These are phyloP conservation scores for Drosophila mercatorum DNA, from an alignment of 2,888 invertebrate species.

Conservation along the genomic window DNA sequence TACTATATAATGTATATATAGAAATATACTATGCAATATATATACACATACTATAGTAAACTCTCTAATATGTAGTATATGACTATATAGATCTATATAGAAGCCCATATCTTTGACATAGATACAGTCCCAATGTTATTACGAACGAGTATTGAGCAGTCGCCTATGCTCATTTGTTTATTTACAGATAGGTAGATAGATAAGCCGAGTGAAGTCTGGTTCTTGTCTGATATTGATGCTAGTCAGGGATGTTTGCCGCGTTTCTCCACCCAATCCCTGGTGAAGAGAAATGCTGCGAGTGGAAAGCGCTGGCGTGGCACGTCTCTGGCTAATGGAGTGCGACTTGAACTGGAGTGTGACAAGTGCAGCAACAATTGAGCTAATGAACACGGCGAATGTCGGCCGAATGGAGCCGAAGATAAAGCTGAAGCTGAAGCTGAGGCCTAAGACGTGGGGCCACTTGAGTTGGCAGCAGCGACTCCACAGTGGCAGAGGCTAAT, in stretches of 20 bases:
- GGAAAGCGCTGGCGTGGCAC: slow-evolving; percentile 59
- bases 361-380: slow-evolving; percentile 36
- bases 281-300: slow-evolving; percentile 5
- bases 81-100: too few species aligned
- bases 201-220: neutral
- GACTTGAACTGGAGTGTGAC: slow-evolving; percentile 60
- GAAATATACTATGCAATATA: too few species aligned
- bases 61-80: too few species aligned
- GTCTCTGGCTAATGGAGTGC: slow-evolving; percentile 62
- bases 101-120: too few species aligned
- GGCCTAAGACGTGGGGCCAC: slow-evolving; percentile 26
- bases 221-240: neutral
- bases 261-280: neutral
- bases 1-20: too few species aligned
- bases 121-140: too few species aligned
- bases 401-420: slow-evolving; percentile 7
- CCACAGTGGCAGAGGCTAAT: slow-evolving; percentile 46
- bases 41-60: too few species aligned
- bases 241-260: neutral
- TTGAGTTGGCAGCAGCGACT: slow-evolving; percentile 25
- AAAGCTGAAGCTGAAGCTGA: neutral
- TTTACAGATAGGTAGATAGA: neutral
- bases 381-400: slow-evolving; percentile 29
- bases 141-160: neutral
- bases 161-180: neutral